Conservation (phyloP, 1,140 invertebrate species). For the Microplitis mediator region DNA sequence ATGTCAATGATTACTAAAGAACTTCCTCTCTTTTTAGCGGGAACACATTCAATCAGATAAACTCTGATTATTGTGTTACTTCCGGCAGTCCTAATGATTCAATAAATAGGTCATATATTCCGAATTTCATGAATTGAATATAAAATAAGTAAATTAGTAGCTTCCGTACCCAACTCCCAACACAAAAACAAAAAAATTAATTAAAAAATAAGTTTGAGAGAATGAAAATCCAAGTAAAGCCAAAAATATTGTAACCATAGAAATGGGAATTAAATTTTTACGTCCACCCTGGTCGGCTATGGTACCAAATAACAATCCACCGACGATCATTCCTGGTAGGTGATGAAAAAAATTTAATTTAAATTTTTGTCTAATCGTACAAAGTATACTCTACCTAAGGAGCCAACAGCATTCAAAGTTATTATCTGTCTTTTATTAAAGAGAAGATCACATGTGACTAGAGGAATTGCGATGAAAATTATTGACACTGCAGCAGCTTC, state of each 20-base stretch:
- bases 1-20: conserved; percentile 41
- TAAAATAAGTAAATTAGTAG: too few relatives aligned
- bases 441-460: conserved; percentile 42
- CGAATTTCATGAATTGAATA: too few relatives aligned
- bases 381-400: conserved; percentile 33
- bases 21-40: conserved; percentile 39
- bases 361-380: not conserved
- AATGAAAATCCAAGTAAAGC: conserved; percentile 38
- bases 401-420: conserved; percentile 32
- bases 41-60: conserved; percentile 43
- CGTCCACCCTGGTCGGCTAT: conserved; percentile 40
- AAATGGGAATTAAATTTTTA: conserved; percentile 35
- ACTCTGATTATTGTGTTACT: conserved; percentile 40
- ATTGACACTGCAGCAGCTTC: conserved; percentile 39
- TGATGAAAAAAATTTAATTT: not conserved
- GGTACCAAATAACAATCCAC: conserved; percentile 41
- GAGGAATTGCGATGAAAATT: conserved; percentile 32
- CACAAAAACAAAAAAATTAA: conserved; percentile 37
- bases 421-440: conserved; percentile 28
- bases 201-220: conserved; percentile 37
- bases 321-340: conserved; percentile 42
- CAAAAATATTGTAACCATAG: conserved; percentile 39
- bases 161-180: conserved; percentile 39
- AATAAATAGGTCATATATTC: not conserved
- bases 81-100: conserved; percentile 38